Evolutionary conservation across 1,140 invertebrate species (phyloP).

Genomic region (Battus philenor): DNA sequence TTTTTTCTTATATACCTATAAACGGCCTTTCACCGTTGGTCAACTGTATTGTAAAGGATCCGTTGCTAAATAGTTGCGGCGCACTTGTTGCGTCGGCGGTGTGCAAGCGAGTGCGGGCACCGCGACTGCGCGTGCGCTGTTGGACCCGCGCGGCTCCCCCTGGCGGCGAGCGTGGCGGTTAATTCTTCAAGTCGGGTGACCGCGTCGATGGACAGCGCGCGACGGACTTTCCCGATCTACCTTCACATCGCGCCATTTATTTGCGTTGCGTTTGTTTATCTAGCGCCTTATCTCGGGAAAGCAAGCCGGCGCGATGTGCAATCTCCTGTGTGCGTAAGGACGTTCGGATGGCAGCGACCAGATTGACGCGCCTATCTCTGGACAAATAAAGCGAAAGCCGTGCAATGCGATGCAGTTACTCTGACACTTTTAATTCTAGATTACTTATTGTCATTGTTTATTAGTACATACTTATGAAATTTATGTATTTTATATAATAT

Average conservation of each 20-base stretch:
- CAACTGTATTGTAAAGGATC: conserved; percentile 28
- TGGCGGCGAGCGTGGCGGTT: too few species aligned
- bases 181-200: too few species aligned
- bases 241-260: conserved; percentile 3
- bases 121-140: conserved; percentile 33
- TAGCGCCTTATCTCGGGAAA: conserved; percentile 1
- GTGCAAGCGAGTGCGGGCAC: conserved; percentile 30
- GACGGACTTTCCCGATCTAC: conserved; percentile 6
- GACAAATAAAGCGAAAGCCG: too few species aligned
- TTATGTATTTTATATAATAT: too few species aligned
- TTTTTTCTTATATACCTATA: conserved; percentile 60
- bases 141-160: conserved; percentile 38
- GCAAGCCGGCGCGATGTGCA: too few species aligned
- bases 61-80: conserved; percentile 28
- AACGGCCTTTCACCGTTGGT: conserved; percentile 54
- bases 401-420: too few species aligned
- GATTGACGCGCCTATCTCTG: too few species aligned
- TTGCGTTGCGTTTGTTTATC: conserved; percentile 3
- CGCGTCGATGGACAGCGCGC: background rate
- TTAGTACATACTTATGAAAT: too few species aligned
- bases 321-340: too few species aligned
- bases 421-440: too few species aligned
- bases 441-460: too few species aligned
- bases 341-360: too few species aligned
- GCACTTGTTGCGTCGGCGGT: conserved; percentile 24